Evolutionary conservation across 2,797 vertebrate genomes (phyloP), one percentile per base, ranked within the genome.

Genomic region (Crenichthys baileyi): DNA sequence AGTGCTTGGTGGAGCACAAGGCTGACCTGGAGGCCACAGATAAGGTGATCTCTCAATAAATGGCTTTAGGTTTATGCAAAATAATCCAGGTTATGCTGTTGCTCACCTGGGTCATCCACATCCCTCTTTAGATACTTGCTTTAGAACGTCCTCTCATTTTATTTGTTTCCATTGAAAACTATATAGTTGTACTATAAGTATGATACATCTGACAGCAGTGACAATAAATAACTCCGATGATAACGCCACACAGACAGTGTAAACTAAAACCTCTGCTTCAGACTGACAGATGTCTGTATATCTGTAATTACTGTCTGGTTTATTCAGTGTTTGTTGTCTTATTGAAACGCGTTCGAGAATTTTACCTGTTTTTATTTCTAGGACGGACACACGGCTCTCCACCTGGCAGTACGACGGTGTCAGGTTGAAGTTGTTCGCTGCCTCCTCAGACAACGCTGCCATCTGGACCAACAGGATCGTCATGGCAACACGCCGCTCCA

Each of bases 401-500:
- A 99, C 88, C 96, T 99, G 86, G 98, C 98, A 0, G 98, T 99
- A 6, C 95, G 98, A 56, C 95, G 98, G 81, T 98, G 98, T 94
- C 98, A 99, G 87, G 92, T 97, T 31, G 98, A 99, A 46, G 98
- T 99, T 50, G 97, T 98, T 61, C 97, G 95, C 92, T 97, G 95
- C 84, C 97, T 99, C 51, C 95, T 99, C 73, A 85, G 81, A 85
- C 97, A 96, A 78, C 95, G 89, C 55, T 97, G 97, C 83, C 92
- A 94, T 48, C 90, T 97, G 31, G 96, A 99, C 93, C 97, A 97
- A 85, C 98, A 98, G 88, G 98, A 99, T 94, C 96, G 97, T 86
- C 97, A 98, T 24, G 98, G 98, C 74, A 99, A 99, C 93, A 97
- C 97, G 0, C 96, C 98, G 0, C 93, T 99, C 77, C 98, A 99